These are phyloP conservation scores for Fregata magnificens DNA, from an alignment of 2,113 vertebrate genomes.

Conservation along the genomic window DNA sequence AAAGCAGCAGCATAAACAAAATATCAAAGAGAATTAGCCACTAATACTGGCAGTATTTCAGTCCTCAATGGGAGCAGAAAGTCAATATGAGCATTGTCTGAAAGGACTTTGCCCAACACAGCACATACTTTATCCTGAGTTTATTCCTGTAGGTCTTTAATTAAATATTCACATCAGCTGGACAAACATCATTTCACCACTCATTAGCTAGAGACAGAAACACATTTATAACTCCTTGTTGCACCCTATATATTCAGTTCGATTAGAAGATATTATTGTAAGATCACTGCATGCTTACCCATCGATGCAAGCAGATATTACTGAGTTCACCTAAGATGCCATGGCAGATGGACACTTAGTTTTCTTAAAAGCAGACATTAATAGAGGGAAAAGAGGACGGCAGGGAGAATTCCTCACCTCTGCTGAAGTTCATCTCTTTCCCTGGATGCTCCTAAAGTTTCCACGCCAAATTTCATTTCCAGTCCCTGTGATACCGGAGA, in stretches of 20 bases:
- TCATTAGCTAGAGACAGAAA: constrained; percentile 20
- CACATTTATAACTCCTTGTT: background rate
- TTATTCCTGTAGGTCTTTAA: background rate
- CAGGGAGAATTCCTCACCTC: background rate
- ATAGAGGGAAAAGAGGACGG: background rate
- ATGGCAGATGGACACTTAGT: background rate
- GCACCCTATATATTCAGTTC: background rate
- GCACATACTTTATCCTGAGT: background rate
- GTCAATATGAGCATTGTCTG: background rate
- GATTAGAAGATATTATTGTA: background rate
- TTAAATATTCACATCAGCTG: background rate
- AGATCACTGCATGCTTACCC: background rate
- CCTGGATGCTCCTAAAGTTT: background rate
- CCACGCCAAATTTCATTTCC: background rate
- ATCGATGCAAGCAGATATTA: background rate
- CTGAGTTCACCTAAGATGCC: background rate
- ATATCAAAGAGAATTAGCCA: background rate
- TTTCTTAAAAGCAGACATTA: background rate
- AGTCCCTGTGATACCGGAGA: background rate
- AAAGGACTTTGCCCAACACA: background rate
- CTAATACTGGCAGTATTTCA: background rate
- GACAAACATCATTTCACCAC: background rate
- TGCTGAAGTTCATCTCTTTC: background rate
- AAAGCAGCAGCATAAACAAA: background rate
- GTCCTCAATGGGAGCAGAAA: background rate